Evolutionary conservation across 2,113 vertebrate species (phyloP), one percentile per base, ranked within the genome.

Genomic region (Rissa tridactyla): DNA sequence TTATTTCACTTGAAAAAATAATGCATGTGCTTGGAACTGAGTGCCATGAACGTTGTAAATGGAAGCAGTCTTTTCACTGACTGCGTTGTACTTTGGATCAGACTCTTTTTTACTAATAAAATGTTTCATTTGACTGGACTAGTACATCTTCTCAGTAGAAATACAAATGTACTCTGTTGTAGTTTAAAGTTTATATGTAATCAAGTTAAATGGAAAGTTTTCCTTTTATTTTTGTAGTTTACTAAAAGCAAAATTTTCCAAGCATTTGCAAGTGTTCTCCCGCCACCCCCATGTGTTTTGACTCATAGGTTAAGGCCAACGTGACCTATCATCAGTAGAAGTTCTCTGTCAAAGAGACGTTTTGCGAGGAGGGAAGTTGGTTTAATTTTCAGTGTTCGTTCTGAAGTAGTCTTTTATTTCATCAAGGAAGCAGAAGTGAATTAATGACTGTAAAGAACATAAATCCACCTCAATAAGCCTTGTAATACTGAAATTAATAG

Each of bases 401-500:
- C 83, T 92, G 65, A 55, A 88, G 64, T 6, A 75, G 73, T 55
- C 47, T 40, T 80, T 85, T 92, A 49, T 68, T 92, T 94, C 47
- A 64, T 93, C 73, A 72, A 75, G 73, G 84, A 94, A 94, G 58
- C 61, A 87, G 83, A 91, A 89, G 55, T 68, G 81, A 91, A 88
- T 91, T 95, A 97, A 81, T 0, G 2, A 80, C 51, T 91, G 15
- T 82, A 77, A 88, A 92, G 75, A 82, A 54, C 70, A 89, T 54
- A 94, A 96, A 94, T 92, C 91, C 81, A 89, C 47, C 77, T 82
- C 94, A 92, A 4, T 91, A 92, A 94, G 91, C 88, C 86, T 70
- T 87, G 57, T 91, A 93, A 92, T 89, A 75, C 80, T 83, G 76
- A 94, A 95, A 96, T 94, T 86, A 92, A 91, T 94, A 88, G 46